Evolutionary conservation across 2,888 invertebrate species (phyloP), one percentile per base, ranked within the genome.

Genomic region (Scaptomyza caliginosa): DNA sequence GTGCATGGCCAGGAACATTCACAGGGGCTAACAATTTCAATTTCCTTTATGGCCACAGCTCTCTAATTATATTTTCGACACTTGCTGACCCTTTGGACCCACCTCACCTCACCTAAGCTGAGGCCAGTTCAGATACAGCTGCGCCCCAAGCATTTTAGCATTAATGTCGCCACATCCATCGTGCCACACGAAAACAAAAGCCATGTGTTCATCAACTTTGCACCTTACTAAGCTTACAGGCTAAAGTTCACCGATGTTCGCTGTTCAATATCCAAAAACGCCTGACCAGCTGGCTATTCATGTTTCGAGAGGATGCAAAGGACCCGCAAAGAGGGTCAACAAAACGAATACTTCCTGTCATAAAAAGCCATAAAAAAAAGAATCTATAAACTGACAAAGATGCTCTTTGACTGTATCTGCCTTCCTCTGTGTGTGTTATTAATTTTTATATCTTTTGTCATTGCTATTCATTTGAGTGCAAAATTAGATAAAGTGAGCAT

Each of bases 61-160:
- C 42, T 24, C 42, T 77, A 80, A 73, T 73, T 83, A 73, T 73
- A 62, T 65, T 72, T 71, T 65, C 58, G 43, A 65, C 77, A 80
- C 67, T 67, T 50, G 38, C 51, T 55, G 70, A 58, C 50, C 64
- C 21, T 8, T 24, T 19, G 5, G 28, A 17, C 45, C 2, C 11
- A n/a, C 8, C 45, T 6, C 7, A 4, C 4, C 16, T 16, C 34
- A 16, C 7, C 16, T 2, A n/a, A 32, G 2, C 13, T 30, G 3
- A 21, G 21, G 3, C 4, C 32, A 13, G 26, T 10, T 10, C 32
- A 32, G 7, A 6, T 7, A 16, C 34, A 34, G 7, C 26, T 26
- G 43, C 3, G 13, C 13, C 17, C 1, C 13, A 30, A 23, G 38
- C 21, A 19, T 45, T 13, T 34, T 19, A 36, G 43, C 42, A 38